phyloP scores from a whole-genome alignment of 2,113 vertebrate species.

The Furnarius figulus region DNA sequence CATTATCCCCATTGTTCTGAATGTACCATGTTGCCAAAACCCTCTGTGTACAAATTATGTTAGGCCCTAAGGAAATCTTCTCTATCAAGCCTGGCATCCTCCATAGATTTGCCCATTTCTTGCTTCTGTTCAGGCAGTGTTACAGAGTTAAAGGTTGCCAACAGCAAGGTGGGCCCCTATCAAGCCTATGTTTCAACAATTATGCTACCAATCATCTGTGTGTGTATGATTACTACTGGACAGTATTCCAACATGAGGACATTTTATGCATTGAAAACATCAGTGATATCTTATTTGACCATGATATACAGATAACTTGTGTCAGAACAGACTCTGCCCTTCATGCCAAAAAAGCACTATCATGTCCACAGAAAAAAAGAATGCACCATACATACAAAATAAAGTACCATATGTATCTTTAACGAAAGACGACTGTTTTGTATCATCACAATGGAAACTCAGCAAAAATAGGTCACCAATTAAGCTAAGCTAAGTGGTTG shows the following conservation, averaged over 20 bases:
- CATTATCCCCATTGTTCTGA: not conserved
- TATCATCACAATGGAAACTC: not conserved
- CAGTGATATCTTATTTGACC: not conserved
- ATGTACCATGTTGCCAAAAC: not conserved
- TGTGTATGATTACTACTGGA: not conserved
- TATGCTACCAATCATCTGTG: not conserved
- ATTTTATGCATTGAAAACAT: not conserved
- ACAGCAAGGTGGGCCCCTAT: not conserved
- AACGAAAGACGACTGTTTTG: not conserved
- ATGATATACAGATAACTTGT: not conserved
- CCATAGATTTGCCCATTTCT: not conserved
- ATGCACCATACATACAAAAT: not conserved
- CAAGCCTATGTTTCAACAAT: not conserved
- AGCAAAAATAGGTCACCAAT: not conserved
- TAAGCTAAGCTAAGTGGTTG: not conserved
- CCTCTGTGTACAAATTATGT: rapidly evolving
- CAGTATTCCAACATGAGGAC: not conserved
- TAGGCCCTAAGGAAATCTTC: not conserved
- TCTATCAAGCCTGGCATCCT: not conserved
- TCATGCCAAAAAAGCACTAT: not conserved
- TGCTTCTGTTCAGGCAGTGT: not conserved
- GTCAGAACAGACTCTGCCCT: not conserved
- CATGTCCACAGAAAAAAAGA: not conserved
- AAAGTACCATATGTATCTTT: not conserved
- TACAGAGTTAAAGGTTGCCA: not conserved